Percentiles rank a stretch among this genome's conserved stretches.
Conservation (phyloP, 1,140 invertebrate genomes). For the Phymastichus coffea region DNA sequence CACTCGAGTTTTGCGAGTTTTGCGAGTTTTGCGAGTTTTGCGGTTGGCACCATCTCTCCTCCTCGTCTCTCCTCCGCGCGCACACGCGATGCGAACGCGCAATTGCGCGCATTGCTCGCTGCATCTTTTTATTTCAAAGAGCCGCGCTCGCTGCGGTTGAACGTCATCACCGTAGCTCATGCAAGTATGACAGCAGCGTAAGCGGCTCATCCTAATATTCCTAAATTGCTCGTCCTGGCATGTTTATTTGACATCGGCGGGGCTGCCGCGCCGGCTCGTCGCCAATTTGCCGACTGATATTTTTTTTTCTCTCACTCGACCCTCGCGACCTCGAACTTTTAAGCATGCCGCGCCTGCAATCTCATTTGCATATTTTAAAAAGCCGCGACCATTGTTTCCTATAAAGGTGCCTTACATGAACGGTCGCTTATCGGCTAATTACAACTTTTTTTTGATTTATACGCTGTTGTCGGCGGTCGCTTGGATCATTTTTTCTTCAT, state of each 20-base stretch:
- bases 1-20: no score
- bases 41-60: conserved; percentile 18
- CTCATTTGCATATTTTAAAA: conserved; percentile 29
- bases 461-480: neutral
- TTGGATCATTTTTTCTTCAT: neutral
- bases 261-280: conserved; percentile 30
- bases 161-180: conserved; percentile 36
- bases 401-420: conserved; percentile 9
- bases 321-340: conserved; percentile 14
- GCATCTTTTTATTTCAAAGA: conserved; percentile 22
- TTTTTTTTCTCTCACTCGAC: conserved; percentile 1
- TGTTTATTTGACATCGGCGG: conserved; percentile 36
- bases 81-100: neutral
- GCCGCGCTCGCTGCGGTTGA: conserved; percentile 30
- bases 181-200: conserved; percentile 24
- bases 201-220: conserved; percentile 29
- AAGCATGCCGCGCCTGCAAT: no score
- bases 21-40: no score
- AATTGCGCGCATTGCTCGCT: no score
- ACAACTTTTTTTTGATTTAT: conserved; percentile 19
- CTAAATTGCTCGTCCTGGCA: conserved; percentile 33
- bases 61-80: neutral
- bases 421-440: conserved; percentile 18
- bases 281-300: conserved; percentile 26
- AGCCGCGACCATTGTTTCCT: neutral